Base-by-base conservation (phyloP, 2,113 vertebrate species). In the Dunckerocampus dactyliophorus region DNA sequence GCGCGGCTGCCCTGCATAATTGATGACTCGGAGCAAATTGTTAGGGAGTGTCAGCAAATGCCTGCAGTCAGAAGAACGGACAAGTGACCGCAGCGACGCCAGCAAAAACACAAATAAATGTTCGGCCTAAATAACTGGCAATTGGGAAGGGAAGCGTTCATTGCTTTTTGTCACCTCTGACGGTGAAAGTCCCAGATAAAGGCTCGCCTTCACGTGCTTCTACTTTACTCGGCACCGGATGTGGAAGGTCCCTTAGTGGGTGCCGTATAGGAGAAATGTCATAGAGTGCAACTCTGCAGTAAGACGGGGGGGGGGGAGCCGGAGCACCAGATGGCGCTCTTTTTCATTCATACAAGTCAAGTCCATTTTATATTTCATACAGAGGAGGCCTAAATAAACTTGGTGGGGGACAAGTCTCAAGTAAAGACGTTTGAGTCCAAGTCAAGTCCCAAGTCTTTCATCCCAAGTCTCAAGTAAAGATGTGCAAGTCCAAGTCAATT, bases 21-120 rank as follows among this genome's bases (percentile, higher is more conserved):
- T 92, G 92, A 93, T 92, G 91, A 91, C 89, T 91, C 91, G 88
- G 90, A 91, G 92, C 92, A 90, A 88, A 91, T 88, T 87, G 88
- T 90, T 85, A 92, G 91, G 91, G 91, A 90, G 88, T 83, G 88
- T 91, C 89, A 74, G 77, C 77, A 88, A 91, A 89, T 89, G 85
- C 81, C 80, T 81, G 61, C 70, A 70, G 67, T 84, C 75, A 80
- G 76, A 78, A 69, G 65, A 82, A 78, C 84, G 85, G 75, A 75
- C 75, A 73, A 71, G 80, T 82, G 83, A 87, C 82, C 81, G 87
- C 88, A 84, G 87, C 82, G 71, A 73, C 81, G 79, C 72, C 82
- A 79, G 76, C 75, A 79, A 59, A 73, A 13, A 8, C 4, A 15
- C 13, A 20, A 15, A 21, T 14, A 6, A 56, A 21, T 12, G 8